Evolutionary conservation across 1,140 invertebrate genomes (phyloP), one percentile per base, ranked within the genome.

Genomic region (Brachionus calyciflorus): DNA sequence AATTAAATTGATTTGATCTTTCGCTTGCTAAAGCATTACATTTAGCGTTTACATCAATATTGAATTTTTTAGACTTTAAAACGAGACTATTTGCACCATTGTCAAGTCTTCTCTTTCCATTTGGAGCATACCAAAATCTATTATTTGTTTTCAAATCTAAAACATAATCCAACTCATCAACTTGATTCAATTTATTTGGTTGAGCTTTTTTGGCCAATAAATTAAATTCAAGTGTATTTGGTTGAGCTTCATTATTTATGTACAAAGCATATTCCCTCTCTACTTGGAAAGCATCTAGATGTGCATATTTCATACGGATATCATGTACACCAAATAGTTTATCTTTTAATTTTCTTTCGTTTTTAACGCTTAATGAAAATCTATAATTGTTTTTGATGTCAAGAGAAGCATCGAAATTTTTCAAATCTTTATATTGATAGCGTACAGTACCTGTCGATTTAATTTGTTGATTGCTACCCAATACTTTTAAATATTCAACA

Each of bases 221-320:
- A 40, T 73, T 55, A 14, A 73, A 51, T 26, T 12, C 19, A 14
- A 73, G 3, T 19, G 30, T 10, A 41, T 73, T 55, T 73, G 28
- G 17, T 51, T 51, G n/a, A 73, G 24, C 33, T 73, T 55, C 30
- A 21, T 49, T 49, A 33, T 73, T 28, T 30, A 73, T 37, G 12
- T 41, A 49, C 7, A 73, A 12, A 51, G 28, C 17, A 12, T 51
- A 73, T 26, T 73, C 69, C 33, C 69, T 49, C 41, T 73, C 69
- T 21, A 46, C 3, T 26, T 37, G 46, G 19, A 51, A n/a, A 17
- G 24, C 46, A 55, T 73, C 69, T 3, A 73, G 30, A 51, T 73
- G 69, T 4, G 69, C 69, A 26, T 73, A 73, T 6, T 30, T 73
- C 4, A 73, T 28, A 1, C 19, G 17, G 24, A 51, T 53, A 10